Conservation (phyloP, 2,113 vertebrate species). For the Oncorhynchus masou region DNA sequence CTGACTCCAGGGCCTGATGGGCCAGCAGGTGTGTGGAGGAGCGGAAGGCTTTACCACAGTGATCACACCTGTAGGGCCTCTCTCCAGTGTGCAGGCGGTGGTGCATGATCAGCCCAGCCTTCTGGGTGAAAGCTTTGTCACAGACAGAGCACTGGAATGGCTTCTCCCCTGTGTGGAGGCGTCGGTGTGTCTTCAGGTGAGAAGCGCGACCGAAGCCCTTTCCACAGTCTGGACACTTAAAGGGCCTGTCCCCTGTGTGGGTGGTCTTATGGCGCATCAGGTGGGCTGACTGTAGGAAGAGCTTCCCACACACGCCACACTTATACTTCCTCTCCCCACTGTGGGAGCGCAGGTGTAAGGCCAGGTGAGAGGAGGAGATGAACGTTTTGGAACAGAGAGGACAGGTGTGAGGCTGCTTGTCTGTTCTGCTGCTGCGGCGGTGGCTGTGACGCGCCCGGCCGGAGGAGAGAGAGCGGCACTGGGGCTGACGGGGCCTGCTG, state of each 20-base stretch:
- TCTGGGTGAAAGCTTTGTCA: constrained; percentile 51
- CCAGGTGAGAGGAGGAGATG: constrained; percentile 68
- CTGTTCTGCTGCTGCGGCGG: constrained; percentile 46
- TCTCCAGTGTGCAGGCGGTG: constrained; percentile 52
- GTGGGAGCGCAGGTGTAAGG: constrained; percentile 70
- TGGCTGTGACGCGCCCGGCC: constrained; percentile 50
- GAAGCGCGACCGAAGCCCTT: constrained; percentile 74
- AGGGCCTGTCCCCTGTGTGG: constrained; percentile 74
- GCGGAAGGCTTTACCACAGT: constrained; percentile 69
- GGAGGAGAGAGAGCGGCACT: constrained; percentile 28
- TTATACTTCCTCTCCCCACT: constrained; percentile 66
- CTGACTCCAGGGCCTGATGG: constrained; percentile 59
- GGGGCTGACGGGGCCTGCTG: constrained; percentile 39
- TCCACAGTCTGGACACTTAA: constrained; percentile 74
- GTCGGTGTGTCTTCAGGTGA: constrained; percentile 74
- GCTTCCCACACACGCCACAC: constrained; percentile 69
- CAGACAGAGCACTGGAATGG: constrained; percentile 72
- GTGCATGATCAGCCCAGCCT: constrained; percentile 55
- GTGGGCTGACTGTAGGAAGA: constrained; percentile 73
- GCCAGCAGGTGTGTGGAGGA: constrained; percentile 58
- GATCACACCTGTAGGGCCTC: constrained; percentile 24
- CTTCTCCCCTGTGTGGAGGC: constrained; percentile 78
- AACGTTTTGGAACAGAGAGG: constrained; percentile 70
- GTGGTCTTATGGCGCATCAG: constrained; percentile 71
- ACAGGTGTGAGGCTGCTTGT: constrained; percentile 63